A percentile compares a stretch with the other conserved stretches of the same genome.
Conservation (phyloP, 2,113 vertebrate species). For the Lipotes vexillifer region DNA sequence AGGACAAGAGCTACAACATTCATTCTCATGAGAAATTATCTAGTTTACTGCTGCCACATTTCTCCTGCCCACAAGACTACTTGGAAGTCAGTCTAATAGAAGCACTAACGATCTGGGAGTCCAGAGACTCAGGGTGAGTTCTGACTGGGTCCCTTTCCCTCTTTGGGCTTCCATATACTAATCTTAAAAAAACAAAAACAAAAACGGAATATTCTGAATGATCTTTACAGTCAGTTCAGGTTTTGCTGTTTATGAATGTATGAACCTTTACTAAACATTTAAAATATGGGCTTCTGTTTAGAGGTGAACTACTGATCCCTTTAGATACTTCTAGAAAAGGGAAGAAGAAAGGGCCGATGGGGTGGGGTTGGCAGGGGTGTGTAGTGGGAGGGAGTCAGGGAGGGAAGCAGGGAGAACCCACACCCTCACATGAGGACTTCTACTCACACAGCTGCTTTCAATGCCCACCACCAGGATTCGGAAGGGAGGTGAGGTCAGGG, state of each 20-base stretch:
- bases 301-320: not conserved
- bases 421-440: not conserved
- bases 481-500: not conserved
- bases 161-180: not conserved
- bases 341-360: not conserved
- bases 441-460: not conserved
- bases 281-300: not conserved
- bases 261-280: not conserved
- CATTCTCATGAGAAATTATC: not conserved
- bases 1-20: not conserved
- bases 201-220: not conserved
- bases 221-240: not conserved
- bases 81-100: not conserved
- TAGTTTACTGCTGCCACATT: not conserved
- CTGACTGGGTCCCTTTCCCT: not conserved
- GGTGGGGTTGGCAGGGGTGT: not conserved
- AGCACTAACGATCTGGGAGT: not conserved
- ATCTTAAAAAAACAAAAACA: not conserved
- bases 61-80: not conserved
- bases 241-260: not conserved
- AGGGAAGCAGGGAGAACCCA: not conserved
- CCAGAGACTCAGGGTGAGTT: not conserved
- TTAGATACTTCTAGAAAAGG: not conserved
- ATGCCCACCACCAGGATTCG: too few species aligned
- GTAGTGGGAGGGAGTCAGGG: not conserved